These are phyloP conservation scores for Lucinisca nassula DNA, from an alignment of 2,888 invertebrate species.

Conservation along the genomic window DNA sequence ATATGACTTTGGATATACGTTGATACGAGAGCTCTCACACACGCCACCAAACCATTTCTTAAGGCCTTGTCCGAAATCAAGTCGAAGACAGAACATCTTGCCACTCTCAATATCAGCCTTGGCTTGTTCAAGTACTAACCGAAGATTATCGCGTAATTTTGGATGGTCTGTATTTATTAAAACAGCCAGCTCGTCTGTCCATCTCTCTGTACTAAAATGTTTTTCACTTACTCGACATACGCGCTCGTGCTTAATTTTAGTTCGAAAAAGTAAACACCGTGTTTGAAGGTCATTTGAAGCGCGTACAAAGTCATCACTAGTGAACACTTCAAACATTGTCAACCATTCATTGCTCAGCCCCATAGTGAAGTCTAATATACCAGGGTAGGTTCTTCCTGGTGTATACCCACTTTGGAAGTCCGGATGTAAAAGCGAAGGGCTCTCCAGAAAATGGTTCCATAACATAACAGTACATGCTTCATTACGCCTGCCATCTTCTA, in stretches of 20 bases:
- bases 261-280: background rate
- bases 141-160: background rate
- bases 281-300: background rate
- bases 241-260: background rate
- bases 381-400: background rate
- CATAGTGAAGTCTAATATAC: background rate
- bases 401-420: background rate
- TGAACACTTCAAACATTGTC: background rate
- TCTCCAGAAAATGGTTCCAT: background rate
- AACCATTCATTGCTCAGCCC: background rate
- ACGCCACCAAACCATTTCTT: background rate
- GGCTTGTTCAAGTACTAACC: background rate
- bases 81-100: background rate
- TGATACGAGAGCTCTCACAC: background rate
- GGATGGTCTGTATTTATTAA: background rate
- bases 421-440: background rate
- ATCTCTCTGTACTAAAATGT: background rate
- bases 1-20: background rate
- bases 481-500: background rate
- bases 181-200: background rate
- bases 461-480: background rate
- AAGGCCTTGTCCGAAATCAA: background rate
- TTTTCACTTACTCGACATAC: background rate
- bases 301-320: background rate
- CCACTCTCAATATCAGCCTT: background rate